These are phyloP conservation scores for Puntigrus tetrazona DNA, from an alignment of 2,113 vertebrate genomes.

Conservation along the genomic window DNA sequence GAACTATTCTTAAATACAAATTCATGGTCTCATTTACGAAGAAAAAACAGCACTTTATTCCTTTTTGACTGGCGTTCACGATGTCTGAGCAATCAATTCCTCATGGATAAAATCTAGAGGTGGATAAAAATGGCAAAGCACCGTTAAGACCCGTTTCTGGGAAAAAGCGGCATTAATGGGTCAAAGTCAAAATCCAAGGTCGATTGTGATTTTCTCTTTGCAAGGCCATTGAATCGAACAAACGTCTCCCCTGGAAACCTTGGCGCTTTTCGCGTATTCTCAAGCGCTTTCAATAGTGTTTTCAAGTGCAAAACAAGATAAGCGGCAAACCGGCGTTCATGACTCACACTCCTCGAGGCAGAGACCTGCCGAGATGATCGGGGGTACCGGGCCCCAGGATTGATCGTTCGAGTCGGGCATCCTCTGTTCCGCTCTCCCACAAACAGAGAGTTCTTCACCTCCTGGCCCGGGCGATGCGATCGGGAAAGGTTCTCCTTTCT, in stretches of 20 bases:
- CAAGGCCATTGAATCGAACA: background rate
- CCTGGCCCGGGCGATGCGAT: conserved; percentile 91
- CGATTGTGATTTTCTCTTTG: background rate
- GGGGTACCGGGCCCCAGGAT: conserved; percentile 89
- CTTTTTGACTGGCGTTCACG: background rate
- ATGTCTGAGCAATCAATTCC: background rate
- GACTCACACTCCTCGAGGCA: conserved; percentile 88
- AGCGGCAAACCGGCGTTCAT: background rate
- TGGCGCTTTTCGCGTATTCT: background rate
- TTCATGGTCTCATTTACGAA: background rate
- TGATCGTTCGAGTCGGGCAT: conserved; percentile 77
- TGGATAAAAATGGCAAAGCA: conserved; percentile 5
- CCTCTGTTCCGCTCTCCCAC: conserved; percentile 90
- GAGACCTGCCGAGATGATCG: conserved; percentile 83
- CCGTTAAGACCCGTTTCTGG: background rate
- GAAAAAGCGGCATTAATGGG: background rate
- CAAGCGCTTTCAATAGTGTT: background rate
- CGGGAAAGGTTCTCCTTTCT: conserved; percentile 95
- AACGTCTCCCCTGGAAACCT: background rate
- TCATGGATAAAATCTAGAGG: background rate
- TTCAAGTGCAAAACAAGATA: background rate
- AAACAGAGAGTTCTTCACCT: conserved; percentile 94
- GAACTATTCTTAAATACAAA: background rate
- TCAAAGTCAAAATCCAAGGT: background rate
- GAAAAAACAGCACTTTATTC: background rate